Evolutionary conservation across 2,113 vertebrate species (phyloP).

Genomic region (Cinclus cinclus): DNA sequence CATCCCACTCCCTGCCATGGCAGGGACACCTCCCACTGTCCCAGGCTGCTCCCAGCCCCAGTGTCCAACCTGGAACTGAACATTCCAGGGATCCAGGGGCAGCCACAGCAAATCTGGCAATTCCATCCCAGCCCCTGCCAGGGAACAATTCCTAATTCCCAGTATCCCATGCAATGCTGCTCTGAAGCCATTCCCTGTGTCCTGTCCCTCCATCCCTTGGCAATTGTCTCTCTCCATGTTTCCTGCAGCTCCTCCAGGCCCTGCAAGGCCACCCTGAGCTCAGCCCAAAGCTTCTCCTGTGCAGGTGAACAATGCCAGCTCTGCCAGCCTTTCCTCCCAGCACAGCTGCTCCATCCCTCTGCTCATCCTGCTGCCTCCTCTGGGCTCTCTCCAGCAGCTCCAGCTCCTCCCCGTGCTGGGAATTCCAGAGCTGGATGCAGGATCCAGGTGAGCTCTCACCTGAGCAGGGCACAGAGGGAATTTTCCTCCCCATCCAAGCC

Average conservation of each 20-base stretch:
- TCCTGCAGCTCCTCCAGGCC: too few relatives aligned
- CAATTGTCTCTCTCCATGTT: not conserved
- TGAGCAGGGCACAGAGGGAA: fast-evolving
- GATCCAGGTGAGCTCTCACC: not conserved
- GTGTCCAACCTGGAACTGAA: not conserved
- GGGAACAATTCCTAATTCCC: not conserved
- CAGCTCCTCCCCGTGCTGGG: not conserved
- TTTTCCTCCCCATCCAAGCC: not conserved
- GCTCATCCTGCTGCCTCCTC: not conserved
- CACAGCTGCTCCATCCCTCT: not conserved
- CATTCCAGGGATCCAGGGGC: not conserved
- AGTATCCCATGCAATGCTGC: not conserved
- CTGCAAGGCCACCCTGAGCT: too few relatives aligned
- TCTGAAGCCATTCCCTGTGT: not conserved
- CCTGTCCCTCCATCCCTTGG: not conserved
- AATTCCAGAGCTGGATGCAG: too few relatives aligned
- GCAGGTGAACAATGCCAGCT: not conserved
- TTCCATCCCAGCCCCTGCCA: not conserved
- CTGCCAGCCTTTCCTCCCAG: not conserved
- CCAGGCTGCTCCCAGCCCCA: not conserved
- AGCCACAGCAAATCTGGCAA: not conserved
- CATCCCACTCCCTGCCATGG: too few relatives aligned
- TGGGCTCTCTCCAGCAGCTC: not conserved
- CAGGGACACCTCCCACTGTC: not conserved
- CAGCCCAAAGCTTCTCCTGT: not conserved